phyloP scores from a whole-genome alignment of 2,797 vertebrate species.

The Dicrostonyx torquatus region DNA sequence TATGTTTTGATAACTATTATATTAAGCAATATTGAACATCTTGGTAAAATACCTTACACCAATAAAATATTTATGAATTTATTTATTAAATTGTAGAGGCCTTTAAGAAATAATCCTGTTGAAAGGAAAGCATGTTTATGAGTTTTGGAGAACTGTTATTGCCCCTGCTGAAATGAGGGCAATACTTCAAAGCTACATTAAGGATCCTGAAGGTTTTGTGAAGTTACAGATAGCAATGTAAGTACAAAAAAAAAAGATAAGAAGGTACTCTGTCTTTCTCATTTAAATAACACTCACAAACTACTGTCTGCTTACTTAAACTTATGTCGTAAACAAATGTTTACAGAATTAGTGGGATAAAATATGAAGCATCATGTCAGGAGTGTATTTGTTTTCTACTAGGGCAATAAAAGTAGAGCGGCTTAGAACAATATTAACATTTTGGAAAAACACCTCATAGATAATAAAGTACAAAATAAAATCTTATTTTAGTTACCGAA shows the following conservation, averaged over 20 bases:
- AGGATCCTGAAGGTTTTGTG: not conserved
- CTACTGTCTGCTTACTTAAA: not conserved
- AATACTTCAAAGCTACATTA: not conserved
- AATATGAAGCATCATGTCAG: not conserved
- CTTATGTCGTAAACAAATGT: not conserved
- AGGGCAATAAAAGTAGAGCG: not conserved
- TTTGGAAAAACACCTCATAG: not conserved
- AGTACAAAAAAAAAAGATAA: not conserved
- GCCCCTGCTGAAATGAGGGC: not conserved
- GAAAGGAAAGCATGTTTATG: not conserved
- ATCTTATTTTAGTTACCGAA: not conserved
- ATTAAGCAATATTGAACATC: not conserved
- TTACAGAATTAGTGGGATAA: not conserved
- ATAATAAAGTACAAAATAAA: not conserved
- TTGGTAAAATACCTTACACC: not conserved
- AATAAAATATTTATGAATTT: not conserved
- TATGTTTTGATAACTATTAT: not conserved
- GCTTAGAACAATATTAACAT: not conserved
- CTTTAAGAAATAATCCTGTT: not conserved
- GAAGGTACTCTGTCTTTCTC: not conserved
- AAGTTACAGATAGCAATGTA: not conserved
- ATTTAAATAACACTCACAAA: not conserved
- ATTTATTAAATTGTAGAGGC: not conserved
- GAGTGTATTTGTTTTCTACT: not conserved
- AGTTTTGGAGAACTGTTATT: not conserved